phyloP scores from a whole-genome alignment of 2,888 invertebrate genomes.

The Acronicta aceris region DNA sequence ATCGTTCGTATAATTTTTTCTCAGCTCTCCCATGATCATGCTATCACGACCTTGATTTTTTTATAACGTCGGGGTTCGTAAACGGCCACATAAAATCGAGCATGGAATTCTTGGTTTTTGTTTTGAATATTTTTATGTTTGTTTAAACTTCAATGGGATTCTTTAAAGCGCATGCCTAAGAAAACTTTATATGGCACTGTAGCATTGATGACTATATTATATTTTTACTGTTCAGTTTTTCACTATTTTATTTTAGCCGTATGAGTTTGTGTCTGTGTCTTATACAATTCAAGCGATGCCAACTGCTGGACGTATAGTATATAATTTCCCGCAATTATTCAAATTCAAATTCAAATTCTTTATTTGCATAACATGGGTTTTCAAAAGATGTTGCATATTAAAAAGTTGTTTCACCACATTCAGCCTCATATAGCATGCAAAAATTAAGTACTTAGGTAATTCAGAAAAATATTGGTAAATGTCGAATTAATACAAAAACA shows the following conservation, averaged over 20 bases:
- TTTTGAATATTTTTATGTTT: slow-evolving; percentile 9
- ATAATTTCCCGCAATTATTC: slow-evolving; percentile 8
- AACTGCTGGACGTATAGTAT: not conserved
- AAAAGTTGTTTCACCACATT: too few species aligned
- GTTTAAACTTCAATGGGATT: slow-evolving; percentile 2
- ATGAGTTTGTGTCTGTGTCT: not conserved
- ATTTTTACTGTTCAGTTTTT: not conserved
- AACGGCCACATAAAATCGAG: slow-evolving; percentile 17
- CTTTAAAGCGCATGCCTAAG: not conserved
- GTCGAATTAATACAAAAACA: too few species aligned
- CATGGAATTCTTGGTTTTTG: slow-evolving; percentile 16
- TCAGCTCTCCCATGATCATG: slow-evolving; percentile 60
- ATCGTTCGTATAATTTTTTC: slow-evolving; percentile 62
- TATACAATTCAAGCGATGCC: not conserved
- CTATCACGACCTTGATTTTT: slow-evolving; percentile 65
- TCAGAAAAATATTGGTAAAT: too few species aligned
- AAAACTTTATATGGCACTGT: not conserved
- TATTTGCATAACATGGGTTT: too few species aligned
- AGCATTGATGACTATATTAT: not conserved
- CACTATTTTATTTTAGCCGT: not conserved
- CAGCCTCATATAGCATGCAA: too few species aligned
- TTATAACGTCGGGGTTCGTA: slow-evolving; percentile 22
- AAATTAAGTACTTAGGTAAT: too few species aligned
- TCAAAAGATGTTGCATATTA: too few species aligned
- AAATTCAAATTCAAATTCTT: too few species aligned